A percentile compares a stretch with the other conserved stretches of the same genome.
Conservation (phyloP, 2,797 vertebrate genomes). For the Odontamblyopus rebecca region DNA sequence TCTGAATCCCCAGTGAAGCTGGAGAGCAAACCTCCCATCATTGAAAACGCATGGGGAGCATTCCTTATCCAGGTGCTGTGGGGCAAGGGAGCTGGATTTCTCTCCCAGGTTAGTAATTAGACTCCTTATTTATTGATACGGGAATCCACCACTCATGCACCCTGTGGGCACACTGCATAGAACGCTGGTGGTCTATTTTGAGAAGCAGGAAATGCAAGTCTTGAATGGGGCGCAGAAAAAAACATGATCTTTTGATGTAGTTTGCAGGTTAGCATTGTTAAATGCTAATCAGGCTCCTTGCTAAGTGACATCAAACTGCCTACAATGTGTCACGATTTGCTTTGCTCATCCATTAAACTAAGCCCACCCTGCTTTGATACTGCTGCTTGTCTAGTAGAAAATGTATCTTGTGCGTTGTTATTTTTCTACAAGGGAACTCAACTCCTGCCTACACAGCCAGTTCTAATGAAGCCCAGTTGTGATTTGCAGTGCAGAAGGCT, state of each 20-base stretch:
- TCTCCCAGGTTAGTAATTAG: conserved; percentile 70
- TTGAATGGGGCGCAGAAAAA: conserved; percentile 34
- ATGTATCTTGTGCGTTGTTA: conserved; percentile 24
- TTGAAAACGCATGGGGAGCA: conserved; percentile 51
- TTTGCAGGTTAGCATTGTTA: conserved; percentile 5
- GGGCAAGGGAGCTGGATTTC: conserved; percentile 39
- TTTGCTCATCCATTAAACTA: conserved; percentile 14
- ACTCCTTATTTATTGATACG: conserved; percentile 67
- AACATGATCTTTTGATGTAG: conserved; percentile 18
- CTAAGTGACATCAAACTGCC: conserved; percentile 22
- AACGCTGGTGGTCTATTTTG: conserved; percentile 53
- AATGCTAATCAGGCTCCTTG: conserved; percentile 16
- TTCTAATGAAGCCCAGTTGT: conserved; percentile 63
- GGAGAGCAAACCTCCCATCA: conserved; percentile 51
- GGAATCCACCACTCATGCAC: conserved; percentile 34
- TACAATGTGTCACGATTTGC: conserved; percentile 33
- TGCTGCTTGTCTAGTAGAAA: conserved; percentile 26
- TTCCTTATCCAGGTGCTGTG: conserved; percentile 65
- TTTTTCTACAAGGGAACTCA: conserved; percentile 49
- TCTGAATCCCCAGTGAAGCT: conserved; percentile 25
- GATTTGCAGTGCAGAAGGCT: conserved; percentile 62
- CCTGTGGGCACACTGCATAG: conserved; percentile 39
- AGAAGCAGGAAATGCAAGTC: conserved; percentile 29
- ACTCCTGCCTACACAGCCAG: conserved; percentile 49
- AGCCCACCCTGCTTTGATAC: conserved; percentile 46